phyloP scores from a whole-genome alignment of 37 sponge, comb jelly and placozoan species.

The Spongia lamella region DNA sequence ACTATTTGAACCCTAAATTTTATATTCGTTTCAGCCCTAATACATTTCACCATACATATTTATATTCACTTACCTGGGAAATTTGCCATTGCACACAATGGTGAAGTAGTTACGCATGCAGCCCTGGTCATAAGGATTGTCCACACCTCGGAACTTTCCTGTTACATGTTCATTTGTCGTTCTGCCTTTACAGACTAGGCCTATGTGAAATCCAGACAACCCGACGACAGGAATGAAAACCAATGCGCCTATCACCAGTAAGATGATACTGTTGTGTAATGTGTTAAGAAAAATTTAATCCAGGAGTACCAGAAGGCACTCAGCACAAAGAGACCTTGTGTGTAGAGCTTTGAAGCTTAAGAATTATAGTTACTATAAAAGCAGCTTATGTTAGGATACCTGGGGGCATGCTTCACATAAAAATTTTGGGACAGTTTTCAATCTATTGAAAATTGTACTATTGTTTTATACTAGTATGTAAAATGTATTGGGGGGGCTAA shows the following conservation, averaged over 20 bases:
- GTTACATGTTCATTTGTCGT: constrained; percentile 99
- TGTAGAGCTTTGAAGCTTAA: too few species aligned
- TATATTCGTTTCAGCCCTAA: too few species aligned
- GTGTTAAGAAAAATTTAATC: constrained; percentile 4
- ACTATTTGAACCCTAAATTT: too few species aligned
- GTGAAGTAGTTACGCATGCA: constrained; percentile 64
- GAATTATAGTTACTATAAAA: too few species aligned
- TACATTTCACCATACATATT: too few species aligned
- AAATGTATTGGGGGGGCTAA: too few species aligned
- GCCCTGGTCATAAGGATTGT: constrained; percentile 87
- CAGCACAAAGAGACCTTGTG: too few species aligned
- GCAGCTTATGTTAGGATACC: too few species aligned
- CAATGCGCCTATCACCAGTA: constrained; percentile 66
- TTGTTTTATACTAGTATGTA: too few species aligned
- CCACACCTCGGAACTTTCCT: constrained; percentile 70
- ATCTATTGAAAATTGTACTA: too few species aligned
- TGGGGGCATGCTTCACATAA: too few species aligned
- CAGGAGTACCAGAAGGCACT: background rate
- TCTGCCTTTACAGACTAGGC: constrained; percentile 75
- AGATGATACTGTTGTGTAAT: constrained; percentile 45
- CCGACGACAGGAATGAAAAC: constrained; percentile 87
- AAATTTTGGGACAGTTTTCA: too few species aligned
- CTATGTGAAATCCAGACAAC: constrained; percentile 87
- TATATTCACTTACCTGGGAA: constrained; percentile 47
- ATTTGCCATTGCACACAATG: constrained; percentile 71